phyloP scores from a whole-genome alignment of 2,113 vertebrate species.

The Azemiops feae region DNA sequence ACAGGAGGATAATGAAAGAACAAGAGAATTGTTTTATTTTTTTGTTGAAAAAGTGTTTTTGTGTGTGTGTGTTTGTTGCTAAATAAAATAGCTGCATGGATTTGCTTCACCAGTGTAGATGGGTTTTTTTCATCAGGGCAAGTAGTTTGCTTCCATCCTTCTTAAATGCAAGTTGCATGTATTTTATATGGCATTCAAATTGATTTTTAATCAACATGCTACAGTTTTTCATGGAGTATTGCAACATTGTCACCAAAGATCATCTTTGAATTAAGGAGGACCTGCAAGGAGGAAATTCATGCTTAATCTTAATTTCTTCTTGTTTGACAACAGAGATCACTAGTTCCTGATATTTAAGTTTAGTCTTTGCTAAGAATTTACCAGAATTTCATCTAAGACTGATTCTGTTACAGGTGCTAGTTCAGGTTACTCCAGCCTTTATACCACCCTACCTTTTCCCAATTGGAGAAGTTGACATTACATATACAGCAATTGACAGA shows the following conservation, averaged over 20 bases:
- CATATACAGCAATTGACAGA: conserved; percentile 82
- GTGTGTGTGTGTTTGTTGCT: not conserved
- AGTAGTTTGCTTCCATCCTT: not conserved
- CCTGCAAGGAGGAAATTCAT: not conserved
- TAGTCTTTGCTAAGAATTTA: conserved; percentile 20
- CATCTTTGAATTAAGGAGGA: not conserved
- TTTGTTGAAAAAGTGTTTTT: not conserved
- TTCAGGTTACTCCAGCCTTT: conserved; percentile 87
- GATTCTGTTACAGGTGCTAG: conserved; percentile 73
- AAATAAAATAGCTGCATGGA: not conserved
- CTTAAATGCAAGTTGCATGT: not conserved
- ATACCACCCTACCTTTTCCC: conserved; percentile 87
- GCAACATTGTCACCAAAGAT: not conserved
- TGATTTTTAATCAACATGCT: not conserved
- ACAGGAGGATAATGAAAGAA: not conserved
- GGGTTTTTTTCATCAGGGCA: not conserved
- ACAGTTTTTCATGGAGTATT: not conserved
- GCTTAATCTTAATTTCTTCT: not conserved
- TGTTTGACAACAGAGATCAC: not conserved
- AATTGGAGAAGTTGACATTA: conserved; percentile 83
- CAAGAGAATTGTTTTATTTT: not conserved
- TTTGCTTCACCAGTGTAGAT: not conserved
- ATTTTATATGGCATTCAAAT: not conserved
- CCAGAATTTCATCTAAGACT: conserved; percentile 26
- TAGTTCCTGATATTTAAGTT: not conserved